Evolutionary conservation across 1,140 invertebrate genomes (phyloP).

Genomic region (Drosophila bocki): DNA sequence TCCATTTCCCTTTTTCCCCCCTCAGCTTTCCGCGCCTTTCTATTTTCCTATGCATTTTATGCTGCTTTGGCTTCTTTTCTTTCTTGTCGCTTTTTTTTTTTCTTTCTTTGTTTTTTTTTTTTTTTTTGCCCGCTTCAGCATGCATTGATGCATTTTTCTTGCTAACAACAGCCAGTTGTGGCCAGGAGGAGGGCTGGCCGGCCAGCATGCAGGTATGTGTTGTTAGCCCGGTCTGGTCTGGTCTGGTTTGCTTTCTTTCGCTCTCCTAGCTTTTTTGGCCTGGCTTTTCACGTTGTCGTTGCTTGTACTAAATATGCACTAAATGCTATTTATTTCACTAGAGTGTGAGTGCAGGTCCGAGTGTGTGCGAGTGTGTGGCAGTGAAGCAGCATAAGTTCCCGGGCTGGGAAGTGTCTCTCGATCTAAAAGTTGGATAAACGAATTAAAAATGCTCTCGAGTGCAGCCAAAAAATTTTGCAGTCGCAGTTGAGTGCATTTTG

Average conservation of each 20-base stretch:
- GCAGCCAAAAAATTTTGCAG: not conserved
- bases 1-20: slow-evolving; percentile 13
- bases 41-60: slow-evolving; percentile 64
- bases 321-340: slow-evolving; percentile 73
- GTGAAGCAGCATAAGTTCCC: slow-evolving; percentile 33
- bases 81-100: slow-evolving; percentile 28
- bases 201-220: slow-evolving; percentile 56
- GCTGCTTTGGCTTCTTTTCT: slow-evolving; percentile 71
- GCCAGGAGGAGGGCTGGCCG: slow-evolving; percentile 1
- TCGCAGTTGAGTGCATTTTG: not conserved
- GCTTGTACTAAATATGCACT: slow-evolving; percentile 76
- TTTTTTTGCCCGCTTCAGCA: slow-evolving; percentile 51
- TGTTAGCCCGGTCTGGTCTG: slow-evolving; percentile 37
- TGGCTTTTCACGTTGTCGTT: slow-evolving; percentile 61
- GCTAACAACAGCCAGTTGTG: slow-evolving; percentile 61
- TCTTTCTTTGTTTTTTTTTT: not conserved
- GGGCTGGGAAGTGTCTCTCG: slow-evolving; percentile 11
- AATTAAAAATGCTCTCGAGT: slow-evolving; percentile 33
- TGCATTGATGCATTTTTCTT: slow-evolving; percentile 82
- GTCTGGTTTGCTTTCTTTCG: slow-evolving; percentile 45
- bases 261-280: slow-evolving; percentile 56
- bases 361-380: slow-evolving; percentile 19
- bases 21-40: slow-evolving; percentile 45
- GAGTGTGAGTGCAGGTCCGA: slow-evolving; percentile 16
- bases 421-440: slow-evolving; percentile 21